Conservation (phyloP, 1,140 invertebrate species). For the Mercenaria mercenaria region DNA sequence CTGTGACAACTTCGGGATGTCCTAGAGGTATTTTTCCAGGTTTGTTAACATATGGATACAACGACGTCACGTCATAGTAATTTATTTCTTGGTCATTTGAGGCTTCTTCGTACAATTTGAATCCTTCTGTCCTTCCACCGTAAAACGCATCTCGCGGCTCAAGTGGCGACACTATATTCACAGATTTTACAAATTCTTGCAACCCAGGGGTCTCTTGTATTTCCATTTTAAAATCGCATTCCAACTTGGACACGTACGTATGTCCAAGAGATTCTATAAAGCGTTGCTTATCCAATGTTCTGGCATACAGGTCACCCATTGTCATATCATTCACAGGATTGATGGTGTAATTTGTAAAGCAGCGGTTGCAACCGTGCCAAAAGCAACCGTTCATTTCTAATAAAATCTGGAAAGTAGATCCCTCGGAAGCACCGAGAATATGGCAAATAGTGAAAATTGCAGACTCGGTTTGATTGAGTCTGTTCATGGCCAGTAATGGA, state of each 20-base stretch:
- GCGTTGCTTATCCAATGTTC: conserved; percentile 12
- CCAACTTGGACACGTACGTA: not conserved
- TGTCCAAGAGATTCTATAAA: not conserved
- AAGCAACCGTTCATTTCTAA: conserved; percentile 69
- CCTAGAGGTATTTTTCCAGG: conserved; percentile 26
- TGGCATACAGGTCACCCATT: conserved; percentile 47
- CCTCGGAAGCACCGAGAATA: no score
- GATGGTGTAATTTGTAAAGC: not conserved
- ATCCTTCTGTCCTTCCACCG: not conserved
- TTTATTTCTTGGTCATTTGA: not conserved
- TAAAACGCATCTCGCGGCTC: conserved; percentile 40
- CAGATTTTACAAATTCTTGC: not conserved
- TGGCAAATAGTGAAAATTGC: no score
- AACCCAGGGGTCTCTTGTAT: not conserved
- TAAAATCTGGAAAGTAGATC: no score
- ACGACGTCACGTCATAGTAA: not conserved
- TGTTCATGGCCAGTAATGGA: no score
- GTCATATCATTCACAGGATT: not conserved
- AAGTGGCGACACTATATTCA: not conserved
- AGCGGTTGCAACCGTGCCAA: conserved; percentile 68
- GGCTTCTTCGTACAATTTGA: not conserved
- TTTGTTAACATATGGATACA: conserved; percentile 34
- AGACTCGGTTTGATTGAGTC: no score
- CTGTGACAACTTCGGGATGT: not conserved
- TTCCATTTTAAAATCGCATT: conserved; percentile 21